A percentile compares a stretch with the other conserved stretches of the same genome.
Evolutionary conservation across 2,888 invertebrate species (phyloP).

Genomic region (Temnothorax ravouxi): DNA sequence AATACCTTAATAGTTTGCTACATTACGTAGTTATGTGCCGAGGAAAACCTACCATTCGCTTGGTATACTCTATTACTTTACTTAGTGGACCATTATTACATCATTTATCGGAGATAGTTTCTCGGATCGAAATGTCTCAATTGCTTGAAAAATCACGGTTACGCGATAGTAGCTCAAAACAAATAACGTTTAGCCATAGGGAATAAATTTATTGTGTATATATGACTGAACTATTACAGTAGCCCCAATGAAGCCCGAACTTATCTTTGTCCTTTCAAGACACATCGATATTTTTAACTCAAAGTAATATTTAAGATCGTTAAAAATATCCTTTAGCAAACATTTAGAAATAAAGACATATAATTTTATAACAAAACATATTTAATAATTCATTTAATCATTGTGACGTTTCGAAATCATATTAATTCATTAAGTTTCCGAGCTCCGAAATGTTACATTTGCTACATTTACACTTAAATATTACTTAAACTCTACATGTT

Average conservation of each 20-base stretch:
- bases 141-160: not conserved
- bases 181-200: not conserved
- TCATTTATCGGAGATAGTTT: not conserved
- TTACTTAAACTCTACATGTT: not conserved
- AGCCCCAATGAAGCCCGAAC: not conserved
- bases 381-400: not conserved
- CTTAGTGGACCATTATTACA: constrained; percentile 29
- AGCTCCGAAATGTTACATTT: not conserved
- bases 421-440: constrained; percentile 5
- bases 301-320: not conserved
- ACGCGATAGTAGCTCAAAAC: not conserved
- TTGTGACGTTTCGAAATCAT: not conserved
- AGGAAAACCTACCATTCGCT: constrained; percentile 56
- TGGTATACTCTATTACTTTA: constrained; percentile 8
- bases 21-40: constrained; percentile 61
- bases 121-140: not conserved
- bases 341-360: not conserved
- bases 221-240: not conserved
- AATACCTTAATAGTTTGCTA: constrained; percentile 71
- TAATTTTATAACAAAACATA: not conserved
- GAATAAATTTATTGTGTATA: not conserved
- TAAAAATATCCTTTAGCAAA: not conserved
- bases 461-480: not conserved
- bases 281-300: not conserved
- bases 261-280: not conserved